Evolutionary conservation across 2,797 vertebrate species (phyloP), one percentile per base, ranked within the genome.

Genomic region (Gymnoscopelus braueri): DNA sequence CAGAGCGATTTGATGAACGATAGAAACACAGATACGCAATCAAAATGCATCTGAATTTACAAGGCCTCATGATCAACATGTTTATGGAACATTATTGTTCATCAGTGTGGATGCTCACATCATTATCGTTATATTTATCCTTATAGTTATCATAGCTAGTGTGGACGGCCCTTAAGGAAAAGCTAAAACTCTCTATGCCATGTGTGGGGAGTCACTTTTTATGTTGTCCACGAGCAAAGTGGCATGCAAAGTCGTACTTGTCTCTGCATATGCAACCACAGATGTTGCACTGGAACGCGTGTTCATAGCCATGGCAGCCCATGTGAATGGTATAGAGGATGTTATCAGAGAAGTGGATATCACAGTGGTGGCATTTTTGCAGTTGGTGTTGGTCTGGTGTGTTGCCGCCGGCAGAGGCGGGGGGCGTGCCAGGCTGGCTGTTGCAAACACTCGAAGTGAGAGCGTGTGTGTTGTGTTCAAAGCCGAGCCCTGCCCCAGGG

Each of bases 281-380:
- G 79, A 98, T 96, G 92, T 99, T 99, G 90, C 98, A 99, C 90
- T 97, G 96, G 75, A 98, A 99, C 35, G 97, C 97, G 39, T 97
- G 97, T 79, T 98, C 96, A 47, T 95, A 99, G 1, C 96, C 96
- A 3, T 99, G 98, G 68, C 98, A 98, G 9, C 98, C 97, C 98
- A 99, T 99, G 82, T 99, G 98, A 80, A 99, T 97, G 4, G 98
- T 99, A 77, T 96, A 99, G 39, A 99, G 95, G 81, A 99, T 96
- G 65, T 99, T 99, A 91, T 99, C 98, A 0, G 95, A 93, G 68
- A 98, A 99, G 87, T 96, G 96, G 91, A 98, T 95, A 80, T 98
- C 95, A 92, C 98, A 99, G 90, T 99, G 97, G 65, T 93, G 95
- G 92, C 98, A 99, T 87, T 95, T 96, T 75, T 97, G 95, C 14